Base-by-base conservation (phyloP, 1,140 invertebrate species). In the Cataglyphis hispanica region DNA sequence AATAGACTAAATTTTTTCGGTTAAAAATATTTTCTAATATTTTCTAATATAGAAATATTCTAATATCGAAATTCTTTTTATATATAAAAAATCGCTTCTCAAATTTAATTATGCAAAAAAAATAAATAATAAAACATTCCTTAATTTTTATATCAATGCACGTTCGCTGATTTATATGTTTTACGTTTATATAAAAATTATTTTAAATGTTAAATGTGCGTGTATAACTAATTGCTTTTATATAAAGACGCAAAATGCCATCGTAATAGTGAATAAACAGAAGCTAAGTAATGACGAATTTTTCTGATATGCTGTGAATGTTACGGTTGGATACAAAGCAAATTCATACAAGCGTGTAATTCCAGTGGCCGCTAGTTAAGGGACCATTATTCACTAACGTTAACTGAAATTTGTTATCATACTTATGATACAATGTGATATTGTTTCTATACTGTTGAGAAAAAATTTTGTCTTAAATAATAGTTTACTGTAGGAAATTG, bases 321-420 rank as follows among this genome's bases (percentile, higher is more conserved):
- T 13, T 69, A 53, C 27, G 27, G 63, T 58, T 66, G 19, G 56
- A 25, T 34, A 56, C 56, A 40, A 27, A 53, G 10, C 31, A 67
- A 34, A 37, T 53, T 56, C n/a, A 69, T 69, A 67, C 63, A 80
- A 80, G 31, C 19, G 16, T 80, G 64, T 69, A 66, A 69, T 25
- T 80, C 37, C 16, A 56, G n/a, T 56, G 0, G 11, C 3, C 46
- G 22, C 34, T 58, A 80, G 13, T 67, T 80, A 80, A 22, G 34
- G 37, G 22, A 69, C 58, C 22, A 56, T 56, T 69, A 69, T 69
- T 69, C 31, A n/a, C 10, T 8, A 27, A 37, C 16, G 22, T 75
- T 56, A 80, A 16, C 6, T 67, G 11, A n/a, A 80, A 67, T 34
- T 69, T 56, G 22, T 67, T 80, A 80, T 0, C 66, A 43, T 22